Evolutionary conservation across 2,797 vertebrate species (phyloP).

Genomic region (Rhynchotus rufescens): DNA sequence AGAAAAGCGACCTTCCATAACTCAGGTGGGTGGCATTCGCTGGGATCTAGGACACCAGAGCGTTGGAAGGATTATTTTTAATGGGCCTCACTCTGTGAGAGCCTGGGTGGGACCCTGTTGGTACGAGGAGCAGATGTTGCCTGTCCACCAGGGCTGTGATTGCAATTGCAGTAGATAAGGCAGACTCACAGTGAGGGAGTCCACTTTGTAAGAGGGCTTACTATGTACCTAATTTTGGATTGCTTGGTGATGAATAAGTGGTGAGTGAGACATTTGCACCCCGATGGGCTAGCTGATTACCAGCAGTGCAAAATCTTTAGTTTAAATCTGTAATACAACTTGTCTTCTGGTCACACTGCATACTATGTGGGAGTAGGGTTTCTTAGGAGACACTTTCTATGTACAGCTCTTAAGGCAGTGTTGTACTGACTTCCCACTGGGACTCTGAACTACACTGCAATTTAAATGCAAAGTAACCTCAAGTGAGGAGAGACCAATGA

Average conservation of each 20-base stretch:
- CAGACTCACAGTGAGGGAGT: neutral
- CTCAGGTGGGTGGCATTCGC: constrained; percentile 82
- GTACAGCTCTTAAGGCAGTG: neutral
- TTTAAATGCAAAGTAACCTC: neutral
- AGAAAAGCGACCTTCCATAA: constrained; percentile 88
- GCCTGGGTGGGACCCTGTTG: neutral
- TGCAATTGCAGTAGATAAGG: neutral
- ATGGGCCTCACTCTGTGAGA: neutral
- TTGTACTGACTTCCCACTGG: neutral
- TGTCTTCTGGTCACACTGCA: neutral
- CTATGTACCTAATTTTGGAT: neutral
- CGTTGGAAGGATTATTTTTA: neutral
- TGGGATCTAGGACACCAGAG: neutral
- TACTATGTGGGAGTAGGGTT: neutral
- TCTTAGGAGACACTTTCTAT: neutral
- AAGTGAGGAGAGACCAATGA: neutral
- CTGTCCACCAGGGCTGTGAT: neutral
- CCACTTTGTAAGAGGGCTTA: neutral
- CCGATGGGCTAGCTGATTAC: neutral
- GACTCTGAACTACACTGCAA: neutral
- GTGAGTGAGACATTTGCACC: neutral
- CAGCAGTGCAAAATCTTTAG: neutral
- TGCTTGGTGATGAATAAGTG: neutral
- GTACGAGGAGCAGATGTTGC: neutral
- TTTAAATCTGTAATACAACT: neutral